Evolutionary conservation across 1,140 invertebrate genomes (phyloP).

Genomic region (Antheraea mylitta): DNA sequence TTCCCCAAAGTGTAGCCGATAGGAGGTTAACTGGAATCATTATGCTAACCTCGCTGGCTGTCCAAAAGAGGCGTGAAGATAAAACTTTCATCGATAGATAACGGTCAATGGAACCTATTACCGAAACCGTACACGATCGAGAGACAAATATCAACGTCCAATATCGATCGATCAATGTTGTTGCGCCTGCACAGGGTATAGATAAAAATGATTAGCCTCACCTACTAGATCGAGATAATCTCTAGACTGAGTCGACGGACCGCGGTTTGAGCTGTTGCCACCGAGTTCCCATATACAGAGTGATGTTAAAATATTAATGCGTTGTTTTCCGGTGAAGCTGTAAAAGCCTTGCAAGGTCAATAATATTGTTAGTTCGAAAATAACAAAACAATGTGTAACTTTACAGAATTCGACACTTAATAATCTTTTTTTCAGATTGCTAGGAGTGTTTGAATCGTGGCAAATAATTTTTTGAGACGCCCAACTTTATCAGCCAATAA

Average conservation of each 20-base stretch:
- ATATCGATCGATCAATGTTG: slow-evolving; percentile 9
- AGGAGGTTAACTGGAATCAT: no score
- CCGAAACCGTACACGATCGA: slow-evolving; percentile 7
- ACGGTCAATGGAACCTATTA: neutral
- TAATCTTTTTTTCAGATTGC: no score
- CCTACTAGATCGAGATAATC: slow-evolving; percentile 10
- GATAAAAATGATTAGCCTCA: slow-evolving; percentile 5
- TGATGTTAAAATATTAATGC: neutral
- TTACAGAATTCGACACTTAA: no score
- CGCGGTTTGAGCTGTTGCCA: slow-evolving; percentile 1
- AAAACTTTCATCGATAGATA: neutral
- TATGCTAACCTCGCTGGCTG: neutral
- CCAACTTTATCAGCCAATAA: no score
- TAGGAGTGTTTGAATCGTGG: no score
- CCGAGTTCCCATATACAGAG: neutral
- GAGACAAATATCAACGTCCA: slow-evolving; percentile 5
- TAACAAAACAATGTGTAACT: no score
- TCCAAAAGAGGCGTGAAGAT: neutral
- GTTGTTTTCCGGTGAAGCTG: neutral
- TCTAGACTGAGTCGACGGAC: slow-evolving; percentile 2
- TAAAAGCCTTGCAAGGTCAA: no score
- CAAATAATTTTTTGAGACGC: no score
- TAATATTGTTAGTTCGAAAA: no score
- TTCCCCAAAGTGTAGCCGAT: no score
- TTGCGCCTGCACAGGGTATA: neutral